Percentiles rank a stretch among this genome's conserved stretches.
These are phyloP conservation scores for Epinephelus malabaricus DNA, from an alignment of 2,797 vertebrate species.

Conservation along the genomic window DNA sequence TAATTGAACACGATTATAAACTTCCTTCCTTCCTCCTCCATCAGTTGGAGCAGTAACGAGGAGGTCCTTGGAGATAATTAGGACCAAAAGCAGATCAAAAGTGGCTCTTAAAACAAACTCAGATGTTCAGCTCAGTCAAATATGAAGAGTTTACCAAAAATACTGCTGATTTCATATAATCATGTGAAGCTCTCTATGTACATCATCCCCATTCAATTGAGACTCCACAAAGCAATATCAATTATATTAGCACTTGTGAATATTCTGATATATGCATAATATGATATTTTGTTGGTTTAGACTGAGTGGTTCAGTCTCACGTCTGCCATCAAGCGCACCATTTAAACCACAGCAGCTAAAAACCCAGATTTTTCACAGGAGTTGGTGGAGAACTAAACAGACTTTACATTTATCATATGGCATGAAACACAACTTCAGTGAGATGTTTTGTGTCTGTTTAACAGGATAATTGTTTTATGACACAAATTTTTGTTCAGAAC, in stretches of 20 bases:
- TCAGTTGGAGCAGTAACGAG: constrained; percentile 76
- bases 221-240: background rate
- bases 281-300: background rate
- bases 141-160: constrained; percentile 20
- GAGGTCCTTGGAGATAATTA: constrained; percentile 81
- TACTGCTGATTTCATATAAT: constrained; percentile 3
- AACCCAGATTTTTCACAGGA: background rate
- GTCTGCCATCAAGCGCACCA: background rate
- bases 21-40: constrained; percentile 83
- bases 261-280: background rate
- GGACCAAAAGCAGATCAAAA: constrained; percentile 68
- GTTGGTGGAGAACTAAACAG: background rate
- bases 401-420: background rate
- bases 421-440: background rate
- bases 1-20: constrained; percentile 89
- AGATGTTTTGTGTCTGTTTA: background rate
- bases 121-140: constrained; percentile 9
- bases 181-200: background rate
- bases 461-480: background rate
- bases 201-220: too few species aligned
- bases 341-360: background rate
- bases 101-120: constrained; percentile 49
- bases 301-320: background rate
- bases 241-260: background rate
- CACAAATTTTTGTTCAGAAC: background rate